Base-by-base conservation (phyloP, 1,140 invertebrate species). In the Lepidurus arcticus region DNA sequence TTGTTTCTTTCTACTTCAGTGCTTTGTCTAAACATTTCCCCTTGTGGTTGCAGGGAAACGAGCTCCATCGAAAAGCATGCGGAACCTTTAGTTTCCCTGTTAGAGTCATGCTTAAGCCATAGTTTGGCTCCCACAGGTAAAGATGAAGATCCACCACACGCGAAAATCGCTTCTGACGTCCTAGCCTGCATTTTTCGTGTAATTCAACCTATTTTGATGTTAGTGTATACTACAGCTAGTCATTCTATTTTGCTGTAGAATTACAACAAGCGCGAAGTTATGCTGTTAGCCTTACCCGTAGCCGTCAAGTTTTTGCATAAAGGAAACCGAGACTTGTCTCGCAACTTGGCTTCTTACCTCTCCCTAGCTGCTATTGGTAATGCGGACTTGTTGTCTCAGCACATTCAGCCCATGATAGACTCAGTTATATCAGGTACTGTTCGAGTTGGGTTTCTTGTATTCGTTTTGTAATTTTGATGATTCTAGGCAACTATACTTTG, bases 181-280 rank as follows among this genome's bases (percentile, higher is more conserved):
- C 92, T 97, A 82, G 95, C 94, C 76, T 96, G 94, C 86, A 91
- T 98, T 84, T 97, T 98, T 86, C 87, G 96, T 87, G 94, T 97
- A 87, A 88, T 87, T 8, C 53, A 42, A n/a, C 9, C 9, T 45
- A 34, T n/a, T 42, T 7, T 13, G 16, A 13, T 44, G 53, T 42
- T 34, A 74, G 16, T 43, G n/a, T n/a, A n/a, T n/a, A 42, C 75
- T 9, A n/a, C 24, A 80, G 43, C 26, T 42, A 21, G 34, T 24
- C 13, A 16, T 65, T 34, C 21, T 76, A 13, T 45, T 77, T 78
- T 77, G 34, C 84, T 86, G 45, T 87, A 95, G 90, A 94, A 96
- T 85, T 96, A 96, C 85, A 90, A 89, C 83, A 96, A 96, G 83
- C 91, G 91, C 83, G 89, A 89, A 81, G 92, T 97, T 24, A 97